Evolutionary conservation across 2,113 vertebrate genomes (phyloP).

Genomic region (Mohoua ochrocephala): DNA sequence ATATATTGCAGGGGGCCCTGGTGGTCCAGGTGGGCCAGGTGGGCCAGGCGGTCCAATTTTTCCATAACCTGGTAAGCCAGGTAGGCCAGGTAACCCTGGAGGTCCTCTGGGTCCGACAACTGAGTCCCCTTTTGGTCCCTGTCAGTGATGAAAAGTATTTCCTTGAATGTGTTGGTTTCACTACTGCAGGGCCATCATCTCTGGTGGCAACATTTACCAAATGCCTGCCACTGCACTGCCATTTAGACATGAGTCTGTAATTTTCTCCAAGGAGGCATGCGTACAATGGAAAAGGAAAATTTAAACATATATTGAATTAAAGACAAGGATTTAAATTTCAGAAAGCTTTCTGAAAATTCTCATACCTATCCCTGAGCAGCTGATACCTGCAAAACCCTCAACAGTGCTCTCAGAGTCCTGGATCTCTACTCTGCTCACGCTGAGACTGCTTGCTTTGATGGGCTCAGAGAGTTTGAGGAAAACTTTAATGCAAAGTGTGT

Average conservation of each 20-base stretch:
- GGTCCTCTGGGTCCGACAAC: constrained; percentile 81
- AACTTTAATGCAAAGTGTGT: neutral
- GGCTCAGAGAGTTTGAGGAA: neutral
- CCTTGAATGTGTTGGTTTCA: neutral
- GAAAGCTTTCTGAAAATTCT: neutral
- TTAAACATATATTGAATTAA: neutral
- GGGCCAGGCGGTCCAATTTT: constrained; percentile 82
- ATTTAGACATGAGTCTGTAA: neutral
- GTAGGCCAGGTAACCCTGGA: constrained; percentile 83
- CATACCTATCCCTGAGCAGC: neutral
- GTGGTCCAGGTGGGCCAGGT: constrained; percentile 75
- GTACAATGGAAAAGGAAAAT: neutral
- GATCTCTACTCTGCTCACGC: neutral
- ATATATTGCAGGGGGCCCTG: constrained; percentile 71
- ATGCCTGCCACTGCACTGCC: neutral
- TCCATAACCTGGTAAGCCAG: constrained; percentile 85
- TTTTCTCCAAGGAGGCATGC: neutral
- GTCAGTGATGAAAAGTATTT: neutral
- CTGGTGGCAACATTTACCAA: neutral
- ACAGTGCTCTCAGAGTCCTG: neutral
- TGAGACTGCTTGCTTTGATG: neutral
- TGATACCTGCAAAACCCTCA: neutral
- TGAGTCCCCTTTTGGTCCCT: constrained; percentile 92
- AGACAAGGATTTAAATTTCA: neutral
- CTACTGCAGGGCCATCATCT: neutral